These are phyloP conservation scores for Aphidius ervi DNA, from an alignment of 1,140 invertebrate genomes.

Conservation along the genomic window DNA sequence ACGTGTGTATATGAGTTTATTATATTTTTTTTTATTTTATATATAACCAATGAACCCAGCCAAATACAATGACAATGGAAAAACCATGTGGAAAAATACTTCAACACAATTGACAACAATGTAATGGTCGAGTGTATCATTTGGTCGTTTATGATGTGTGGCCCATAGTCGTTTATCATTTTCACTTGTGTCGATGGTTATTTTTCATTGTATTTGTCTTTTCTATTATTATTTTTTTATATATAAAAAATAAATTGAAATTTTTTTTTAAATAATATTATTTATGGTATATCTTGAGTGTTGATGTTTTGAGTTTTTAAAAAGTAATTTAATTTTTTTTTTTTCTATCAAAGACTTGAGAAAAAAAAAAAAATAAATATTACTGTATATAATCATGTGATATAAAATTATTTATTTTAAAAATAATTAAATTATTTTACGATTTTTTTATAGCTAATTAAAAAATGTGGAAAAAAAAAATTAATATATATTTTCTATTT, in stretches of 20 bases:
- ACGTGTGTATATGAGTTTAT: too few species aligned
- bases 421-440: too few species aligned
- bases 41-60: not conserved
- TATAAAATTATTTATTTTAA: too few species aligned
- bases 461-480: too few species aligned
- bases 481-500: too few species aligned
- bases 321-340: not conserved
- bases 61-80: conserved; percentile 14
- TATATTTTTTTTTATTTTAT: conserved; percentile 2
- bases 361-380: too few species aligned
- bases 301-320: not conserved
- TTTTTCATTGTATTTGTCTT: conserved; percentile 10
- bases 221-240: conserved; percentile 5
- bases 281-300: not conserved
- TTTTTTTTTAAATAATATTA: conserved; percentile 9
- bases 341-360: too few species aligned
- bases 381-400: too few species aligned
- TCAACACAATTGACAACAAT: conserved; percentile 35
- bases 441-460: too few species aligned
- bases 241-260: not conserved
- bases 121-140: conserved; percentile 44
- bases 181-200: conserved; percentile 12
- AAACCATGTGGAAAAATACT: conserved; percentile 15
- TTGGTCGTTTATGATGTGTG: conserved; percentile 42
- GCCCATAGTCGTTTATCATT: conserved; percentile 47